Base-by-base conservation (phyloP, 2,113 vertebrate genomes). In the Psittacula cyanocephala region DNA sequence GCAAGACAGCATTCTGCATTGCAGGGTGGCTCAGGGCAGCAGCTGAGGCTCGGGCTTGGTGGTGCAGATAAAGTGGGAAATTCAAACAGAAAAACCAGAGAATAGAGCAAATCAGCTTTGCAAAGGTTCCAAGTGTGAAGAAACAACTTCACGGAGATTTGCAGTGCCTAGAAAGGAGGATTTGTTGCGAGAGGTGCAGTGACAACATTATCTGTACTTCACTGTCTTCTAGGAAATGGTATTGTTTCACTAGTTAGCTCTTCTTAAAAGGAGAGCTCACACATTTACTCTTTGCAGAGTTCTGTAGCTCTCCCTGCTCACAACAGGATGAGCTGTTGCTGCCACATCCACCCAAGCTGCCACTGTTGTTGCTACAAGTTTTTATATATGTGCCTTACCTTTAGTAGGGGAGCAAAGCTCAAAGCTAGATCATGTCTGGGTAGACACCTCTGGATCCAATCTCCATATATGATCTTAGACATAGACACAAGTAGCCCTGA, bases 401-500 rank as follows among this genome's bases (percentile, higher is more conserved):
- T 44, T 31, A n/a, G 25, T 2, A 49, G 46, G 22, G 37, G 31
- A 85, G 19, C 31, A 47, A 43, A 57, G 17, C 5, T 43, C 77
- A 46, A 46, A 69, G 33, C 27, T 71, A 55, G 20, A 37, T 17
- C 8, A 28, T 3, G 20, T 50, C 33, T 43, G 15, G 7, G 12
- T 31, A 35, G 44, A 52, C 25, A 53, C 11, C 20, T 19, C 31
- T 44, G 31, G 31, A 63, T 67, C 0, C 27, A n/a, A 22, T 67
- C 47, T n/a, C 8, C 10, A 3, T 33, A 33, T 12, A 3, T 39
- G 14, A 7, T 33, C 16, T 57, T 37, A 25, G 22, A n/a, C 3
- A 22, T 0, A 10, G 44, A 10, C 15, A 17, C 3, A 13, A 49
- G 23, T 4, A 35, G 3, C 24, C 33, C 49, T 20, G 49, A 25